Evolutionary conservation across 2,888 invertebrate species (phyloP), one percentile per base, ranked within the genome.

Genomic region (Heliconius charithonia): DNA sequence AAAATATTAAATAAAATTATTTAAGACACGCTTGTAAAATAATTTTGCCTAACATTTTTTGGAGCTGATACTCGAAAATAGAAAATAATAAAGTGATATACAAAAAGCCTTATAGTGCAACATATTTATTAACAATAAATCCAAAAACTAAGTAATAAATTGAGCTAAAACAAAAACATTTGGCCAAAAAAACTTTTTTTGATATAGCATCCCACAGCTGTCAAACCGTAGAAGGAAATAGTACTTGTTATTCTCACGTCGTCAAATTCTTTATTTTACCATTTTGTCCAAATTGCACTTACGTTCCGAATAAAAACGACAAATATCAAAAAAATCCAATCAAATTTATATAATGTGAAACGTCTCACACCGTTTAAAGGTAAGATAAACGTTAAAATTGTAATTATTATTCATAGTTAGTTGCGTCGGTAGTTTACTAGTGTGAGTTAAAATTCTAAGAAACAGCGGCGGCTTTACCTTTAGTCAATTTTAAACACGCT

Each of bases 371-470:
- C 77, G 19, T 56, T 29, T 66, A 59, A 56, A 77, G 71, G 27
- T 77, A 72, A 32, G n/a, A 72, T 32, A 32, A 27, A 32, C 29
- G 32, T 56, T 7, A 56, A 77, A 37, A 16, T 41, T 27, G 10
- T 90, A 91, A 90, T 91, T 92, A 92, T 88, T 87, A 83, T 86
- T 83, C 27, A 83, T 77, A 82, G 81, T 81, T 66, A 87, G 88
- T 88, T 85, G 78, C 90, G 88, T 86, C 85, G 84, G 82, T 81
- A 59, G 81, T 84, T 79, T 80, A 79, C 75, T 62, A 79, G 85
- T 82, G 80, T 85, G 80, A 79, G 91, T 90, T 90, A 88, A 87
- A 92, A 86, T 94, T 93, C 93, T 89, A 79, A 88, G 93, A 94
- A 94, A 86, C 89, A n/a, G 82, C 89, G 72, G 78, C 59, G 59